These are phyloP conservation scores for Actinemys pallida DNA, from an alignment of 2,113 vertebrate genomes.

Conservation along the genomic window DNA sequence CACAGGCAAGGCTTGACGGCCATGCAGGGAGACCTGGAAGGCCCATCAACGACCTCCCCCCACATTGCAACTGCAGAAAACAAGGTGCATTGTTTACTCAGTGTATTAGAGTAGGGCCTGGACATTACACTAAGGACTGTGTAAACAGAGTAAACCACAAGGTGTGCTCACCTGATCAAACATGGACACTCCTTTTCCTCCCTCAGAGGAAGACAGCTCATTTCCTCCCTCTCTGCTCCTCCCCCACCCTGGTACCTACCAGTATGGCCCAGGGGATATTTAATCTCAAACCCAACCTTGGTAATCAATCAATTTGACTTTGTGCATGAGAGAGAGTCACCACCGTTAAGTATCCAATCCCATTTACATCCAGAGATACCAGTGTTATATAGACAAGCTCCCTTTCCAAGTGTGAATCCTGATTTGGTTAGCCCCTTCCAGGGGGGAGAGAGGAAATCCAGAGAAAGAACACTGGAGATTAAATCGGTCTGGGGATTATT, in stretches of 20 bases:
- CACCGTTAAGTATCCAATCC: constrained; percentile 57
- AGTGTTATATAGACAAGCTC: not conserved
- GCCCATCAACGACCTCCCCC: not conserved
- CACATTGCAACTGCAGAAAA: rapidly evolving
- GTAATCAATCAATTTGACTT: constrained; percentile 70
- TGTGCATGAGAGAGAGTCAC: constrained; percentile 40
- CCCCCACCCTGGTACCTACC: constrained; percentile 18
- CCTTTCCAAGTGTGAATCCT: constrained; percentile 36
- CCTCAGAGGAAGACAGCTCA: not conserved
- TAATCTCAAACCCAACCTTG: constrained; percentile 63
- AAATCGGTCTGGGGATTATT: constrained; percentile 6
- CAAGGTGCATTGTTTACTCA: not conserved
- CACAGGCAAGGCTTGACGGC: rapidly evolving
- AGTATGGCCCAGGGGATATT: constrained; percentile 15
- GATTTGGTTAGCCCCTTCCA: not conserved
- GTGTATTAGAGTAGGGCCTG: rapidly evolving
- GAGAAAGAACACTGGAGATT: not conserved
- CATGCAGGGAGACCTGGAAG: not conserved
- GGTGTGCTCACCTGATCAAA: not conserved
- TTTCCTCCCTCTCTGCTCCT: not conserved
- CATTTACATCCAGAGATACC: constrained; percentile 19
- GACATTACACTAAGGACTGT: rapidly evolving
- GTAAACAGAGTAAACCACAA: not conserved
- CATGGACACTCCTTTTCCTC: not conserved
- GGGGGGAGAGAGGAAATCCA: rapidly evolving